These are phyloP conservation scores for Pedetes capensis DNA, from an alignment of 2,113 vertebrate species.

Conservation along the genomic window DNA sequence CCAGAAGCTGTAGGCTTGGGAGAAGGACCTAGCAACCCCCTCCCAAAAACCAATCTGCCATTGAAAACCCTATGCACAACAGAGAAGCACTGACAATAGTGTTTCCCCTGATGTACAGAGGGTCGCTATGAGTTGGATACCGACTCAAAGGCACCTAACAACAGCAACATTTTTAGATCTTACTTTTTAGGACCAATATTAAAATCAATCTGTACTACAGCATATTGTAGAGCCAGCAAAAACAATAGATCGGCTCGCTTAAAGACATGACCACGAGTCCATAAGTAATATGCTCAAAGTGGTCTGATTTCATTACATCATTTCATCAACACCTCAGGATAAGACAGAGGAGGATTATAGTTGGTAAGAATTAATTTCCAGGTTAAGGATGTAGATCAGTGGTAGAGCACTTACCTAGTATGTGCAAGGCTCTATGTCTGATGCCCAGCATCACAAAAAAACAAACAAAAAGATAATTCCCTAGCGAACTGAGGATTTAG, in stretches of 20 bases:
- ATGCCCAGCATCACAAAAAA: neutral
- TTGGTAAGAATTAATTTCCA: neutral
- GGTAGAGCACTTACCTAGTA: too few relatives aligned
- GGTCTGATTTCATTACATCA: slow-evolving; percentile 11
- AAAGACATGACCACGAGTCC: neutral
- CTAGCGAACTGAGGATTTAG: neutral
- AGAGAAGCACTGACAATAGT: too few relatives aligned
- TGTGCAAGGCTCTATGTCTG: neutral
- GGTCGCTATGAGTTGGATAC: too few relatives aligned
- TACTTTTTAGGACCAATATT: neutral
- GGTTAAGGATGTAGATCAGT: neutral
- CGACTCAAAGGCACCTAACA: too few relatives aligned
- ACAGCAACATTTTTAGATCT: neutral
- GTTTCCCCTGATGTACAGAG: too few relatives aligned
- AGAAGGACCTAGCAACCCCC: too few relatives aligned
- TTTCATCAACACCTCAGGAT: neutral
- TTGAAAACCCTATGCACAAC: too few relatives aligned
- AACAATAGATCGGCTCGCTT: neutral
- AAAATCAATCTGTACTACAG: neutral
- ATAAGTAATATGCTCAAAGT: neutral
- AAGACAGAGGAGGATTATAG: neutral
- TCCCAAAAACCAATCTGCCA: too few relatives aligned
- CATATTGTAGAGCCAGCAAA: neutral
- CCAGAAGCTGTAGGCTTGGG: too few relatives aligned
- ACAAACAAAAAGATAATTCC: slow-evolving; percentile 17